Evolutionary conservation across 2,797 vertebrate genomes (phyloP).

Genomic region (Moxostoma hubbsi): DNA sequence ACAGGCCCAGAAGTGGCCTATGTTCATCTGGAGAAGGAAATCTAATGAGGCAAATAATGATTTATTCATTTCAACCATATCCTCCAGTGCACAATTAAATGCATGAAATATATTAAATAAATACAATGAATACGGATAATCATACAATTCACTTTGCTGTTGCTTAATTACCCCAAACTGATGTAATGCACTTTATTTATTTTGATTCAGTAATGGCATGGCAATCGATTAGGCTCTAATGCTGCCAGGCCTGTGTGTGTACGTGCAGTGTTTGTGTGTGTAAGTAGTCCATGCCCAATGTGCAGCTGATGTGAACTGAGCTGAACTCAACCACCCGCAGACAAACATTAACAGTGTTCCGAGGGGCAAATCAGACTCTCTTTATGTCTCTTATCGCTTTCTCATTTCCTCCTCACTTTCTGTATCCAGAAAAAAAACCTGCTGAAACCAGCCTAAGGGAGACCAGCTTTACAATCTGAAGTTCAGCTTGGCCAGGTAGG

Average conservation of each 20-base stretch:
- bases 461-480: too few relatives aligned
- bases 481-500: too few relatives aligned
- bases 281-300: constrained; percentile 16
- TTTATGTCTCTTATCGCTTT: not conserved
- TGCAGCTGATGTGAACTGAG: constrained; percentile 44
- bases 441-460: too few relatives aligned
- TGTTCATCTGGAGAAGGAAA: constrained; percentile 76
- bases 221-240: constrained; percentile 80
- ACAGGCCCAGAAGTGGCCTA: constrained; percentile 61
- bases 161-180: constrained; percentile 80
- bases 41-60: constrained; percentile 83
- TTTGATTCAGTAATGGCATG: constrained; percentile 79
- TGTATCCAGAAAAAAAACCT: too few relatives aligned
- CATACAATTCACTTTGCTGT: constrained; percentile 80
- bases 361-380: constrained; percentile 56
- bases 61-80: constrained; percentile 80
- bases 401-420: too few relatives aligned
- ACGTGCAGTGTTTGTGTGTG: constrained; percentile 41
- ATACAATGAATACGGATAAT: constrained; percentile 86
- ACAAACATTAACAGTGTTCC: constrained; percentile 72
- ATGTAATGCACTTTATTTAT: constrained; percentile 81
- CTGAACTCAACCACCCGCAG: constrained; percentile 73
- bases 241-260: constrained; percentile 59
- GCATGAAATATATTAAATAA: constrained; percentile 86
- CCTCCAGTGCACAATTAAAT: constrained; percentile 82